Evolutionary conservation across 2,113 vertebrate genomes (phyloP).

Genomic region (Ophiodon elongatus): DNA sequence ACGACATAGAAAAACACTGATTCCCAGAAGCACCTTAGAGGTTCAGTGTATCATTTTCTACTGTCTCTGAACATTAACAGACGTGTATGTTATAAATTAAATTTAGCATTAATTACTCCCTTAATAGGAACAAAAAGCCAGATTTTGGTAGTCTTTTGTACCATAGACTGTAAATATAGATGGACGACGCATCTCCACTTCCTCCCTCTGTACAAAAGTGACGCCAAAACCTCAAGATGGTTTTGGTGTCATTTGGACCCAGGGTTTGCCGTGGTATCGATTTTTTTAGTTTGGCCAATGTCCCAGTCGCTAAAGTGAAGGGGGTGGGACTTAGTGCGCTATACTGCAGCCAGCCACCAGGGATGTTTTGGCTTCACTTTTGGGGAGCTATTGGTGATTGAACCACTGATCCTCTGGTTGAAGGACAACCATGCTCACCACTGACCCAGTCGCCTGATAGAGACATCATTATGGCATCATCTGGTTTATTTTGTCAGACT

Average conservation of each 20-base stretch:
- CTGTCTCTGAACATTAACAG: background rate
- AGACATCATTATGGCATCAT: background rate
- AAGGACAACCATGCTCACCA: too few relatives aligned
- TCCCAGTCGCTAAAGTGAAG: background rate
- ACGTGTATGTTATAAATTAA: background rate
- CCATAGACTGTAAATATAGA: background rate
- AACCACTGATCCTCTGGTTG: too few relatives aligned
- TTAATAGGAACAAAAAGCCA: background rate
- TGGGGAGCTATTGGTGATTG: too few relatives aligned
- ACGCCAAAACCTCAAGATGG: too few relatives aligned
- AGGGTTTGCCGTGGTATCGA: too few relatives aligned
- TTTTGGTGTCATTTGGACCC: too few relatives aligned
- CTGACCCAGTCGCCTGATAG: too few relatives aligned
- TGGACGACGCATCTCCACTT: background rate
- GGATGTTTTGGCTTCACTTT: background rate
- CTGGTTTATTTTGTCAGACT: background rate
- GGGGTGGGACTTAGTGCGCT: background rate
- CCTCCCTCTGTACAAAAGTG: too few relatives aligned
- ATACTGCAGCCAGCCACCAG: background rate
- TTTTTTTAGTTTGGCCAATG: too few relatives aligned
- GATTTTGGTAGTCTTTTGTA: background rate
- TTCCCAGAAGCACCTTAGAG: conserved; percentile 48
- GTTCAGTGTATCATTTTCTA: background rate
- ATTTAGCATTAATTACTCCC: background rate
- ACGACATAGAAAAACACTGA: conserved; percentile 41